Conservation (phyloP, 1,140 invertebrate species). For the Pollicipes pollicipes region DNA sequence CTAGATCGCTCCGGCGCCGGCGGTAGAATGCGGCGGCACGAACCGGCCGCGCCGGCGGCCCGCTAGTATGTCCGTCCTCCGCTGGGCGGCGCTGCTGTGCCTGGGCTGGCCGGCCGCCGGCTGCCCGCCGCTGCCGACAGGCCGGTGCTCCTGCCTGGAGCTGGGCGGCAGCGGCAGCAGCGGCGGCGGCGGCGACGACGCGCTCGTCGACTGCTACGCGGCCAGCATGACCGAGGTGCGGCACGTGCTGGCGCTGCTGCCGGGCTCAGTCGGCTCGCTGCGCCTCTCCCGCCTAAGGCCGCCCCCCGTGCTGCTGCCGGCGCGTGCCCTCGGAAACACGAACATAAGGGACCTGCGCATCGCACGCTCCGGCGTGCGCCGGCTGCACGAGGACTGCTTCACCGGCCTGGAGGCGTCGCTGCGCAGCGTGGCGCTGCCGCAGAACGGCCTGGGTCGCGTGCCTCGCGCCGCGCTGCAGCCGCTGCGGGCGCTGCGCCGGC, state of each 20-base stretch:
- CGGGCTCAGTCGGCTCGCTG: not conserved
- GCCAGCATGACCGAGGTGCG: not conserved
- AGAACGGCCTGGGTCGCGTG: conserved; percentile 55
- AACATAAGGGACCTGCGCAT: conserved; percentile 37
- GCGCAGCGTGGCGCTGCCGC: conserved; percentile 59
- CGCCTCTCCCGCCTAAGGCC: not conserved
- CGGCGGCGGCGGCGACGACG: no score
- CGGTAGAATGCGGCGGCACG: no score
- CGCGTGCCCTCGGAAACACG: not conserved
- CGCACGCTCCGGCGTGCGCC: conserved; percentile 56
- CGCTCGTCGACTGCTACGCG: not conserved
- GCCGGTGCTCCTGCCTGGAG: not conserved
- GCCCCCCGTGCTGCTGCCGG: not conserved
- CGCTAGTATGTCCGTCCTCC: not conserved
- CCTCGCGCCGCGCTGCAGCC: conserved; percentile 59
- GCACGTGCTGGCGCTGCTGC: not conserved
- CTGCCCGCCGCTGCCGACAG: no score
- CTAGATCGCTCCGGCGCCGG: no score
- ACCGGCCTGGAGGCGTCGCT: conserved; percentile 43
- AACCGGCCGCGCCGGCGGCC: no score
- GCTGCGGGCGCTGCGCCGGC: conserved; percentile 48
- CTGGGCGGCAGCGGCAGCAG: not conserved
- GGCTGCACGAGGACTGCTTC: conserved; percentile 53
- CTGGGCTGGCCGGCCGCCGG: not conserved
- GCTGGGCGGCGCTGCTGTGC: not conserved